Evolutionary conservation across 2,113 vertebrate genomes (phyloP).

Genomic region (Gambusia holbrooki): DNA sequence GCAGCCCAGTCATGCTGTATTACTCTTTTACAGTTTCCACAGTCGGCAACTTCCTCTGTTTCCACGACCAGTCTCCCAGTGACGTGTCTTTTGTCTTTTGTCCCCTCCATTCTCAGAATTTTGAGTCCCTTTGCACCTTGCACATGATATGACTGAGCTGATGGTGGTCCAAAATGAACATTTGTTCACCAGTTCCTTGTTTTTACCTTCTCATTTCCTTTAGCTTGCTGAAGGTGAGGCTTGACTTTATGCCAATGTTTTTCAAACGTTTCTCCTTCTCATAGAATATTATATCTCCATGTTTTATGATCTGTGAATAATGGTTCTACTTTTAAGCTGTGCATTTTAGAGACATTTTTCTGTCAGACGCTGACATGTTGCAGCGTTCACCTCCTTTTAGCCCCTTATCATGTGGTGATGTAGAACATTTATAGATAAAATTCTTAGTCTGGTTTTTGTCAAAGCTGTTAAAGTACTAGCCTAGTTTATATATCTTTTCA

Average conservation of each 20-base stretch:
- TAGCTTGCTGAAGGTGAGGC: neutral
- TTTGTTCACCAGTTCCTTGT: constrained; percentile 20
- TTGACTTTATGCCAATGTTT: neutral
- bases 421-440: neutral
- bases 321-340: neutral
- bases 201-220: neutral
- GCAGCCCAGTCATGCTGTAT: neutral
- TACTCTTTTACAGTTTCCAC: constrained; percentile 19
- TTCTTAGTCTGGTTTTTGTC: neutral
- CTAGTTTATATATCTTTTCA: neutral
- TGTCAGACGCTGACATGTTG: neutral
- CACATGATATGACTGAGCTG: neutral
- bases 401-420: neutral
- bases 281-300: neutral
- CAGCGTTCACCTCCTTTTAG: neutral
- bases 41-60: constrained; percentile 25
- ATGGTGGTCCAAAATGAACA: neutral
- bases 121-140: neutral
- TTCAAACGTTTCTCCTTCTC: neutral
- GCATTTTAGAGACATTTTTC: neutral
- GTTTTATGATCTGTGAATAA: neutral
- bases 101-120: constrained; percentile 19
- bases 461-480: neutral
- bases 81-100: constrained; percentile 30
- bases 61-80: constrained; percentile 18